Conservation (phyloP, 2,888 invertebrate genomes). For the Meta bourneti region DNA sequence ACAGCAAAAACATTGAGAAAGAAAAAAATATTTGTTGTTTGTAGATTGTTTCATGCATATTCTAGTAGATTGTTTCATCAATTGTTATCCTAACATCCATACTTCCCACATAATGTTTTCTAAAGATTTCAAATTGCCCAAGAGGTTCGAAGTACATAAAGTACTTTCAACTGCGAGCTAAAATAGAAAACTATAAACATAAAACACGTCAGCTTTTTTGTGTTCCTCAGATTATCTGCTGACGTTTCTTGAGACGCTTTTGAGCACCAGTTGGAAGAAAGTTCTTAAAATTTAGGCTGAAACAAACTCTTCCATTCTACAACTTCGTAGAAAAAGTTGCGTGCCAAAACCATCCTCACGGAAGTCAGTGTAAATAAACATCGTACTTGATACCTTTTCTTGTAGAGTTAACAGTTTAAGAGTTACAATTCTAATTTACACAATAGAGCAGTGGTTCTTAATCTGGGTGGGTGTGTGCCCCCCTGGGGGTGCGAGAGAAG, state of each 20-base stretch:
- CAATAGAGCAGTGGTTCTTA: too few relatives aligned
- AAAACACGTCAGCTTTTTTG: neutral
- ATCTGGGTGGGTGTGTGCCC: too few relatives aligned
- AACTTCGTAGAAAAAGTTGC: too few relatives aligned
- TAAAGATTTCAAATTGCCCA: neutral
- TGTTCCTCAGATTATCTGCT: neutral
- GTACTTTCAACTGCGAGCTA: neutral
- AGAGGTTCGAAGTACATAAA: neutral
- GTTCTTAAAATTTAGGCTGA: neutral
- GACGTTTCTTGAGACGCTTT: neutral
- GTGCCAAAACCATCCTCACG: too few relatives aligned
- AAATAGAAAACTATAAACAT: neutral
- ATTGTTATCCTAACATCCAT: neutral
- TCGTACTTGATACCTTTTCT: too few relatives aligned
- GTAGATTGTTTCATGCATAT: neutral
- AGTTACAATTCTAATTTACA: too few relatives aligned
- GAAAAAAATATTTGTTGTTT: neutral
- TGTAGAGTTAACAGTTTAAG: too few relatives aligned
- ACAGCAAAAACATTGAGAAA: neutral
- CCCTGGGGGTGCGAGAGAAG: too few relatives aligned
- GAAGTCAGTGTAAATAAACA: too few relatives aligned
- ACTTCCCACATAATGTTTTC: neutral
- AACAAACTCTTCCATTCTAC: neutral
- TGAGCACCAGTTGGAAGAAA: neutral
- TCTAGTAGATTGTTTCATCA: neutral